Base-by-base conservation (phyloP, 2,888 invertebrate species). In the Lutraria lutraria region DNA sequence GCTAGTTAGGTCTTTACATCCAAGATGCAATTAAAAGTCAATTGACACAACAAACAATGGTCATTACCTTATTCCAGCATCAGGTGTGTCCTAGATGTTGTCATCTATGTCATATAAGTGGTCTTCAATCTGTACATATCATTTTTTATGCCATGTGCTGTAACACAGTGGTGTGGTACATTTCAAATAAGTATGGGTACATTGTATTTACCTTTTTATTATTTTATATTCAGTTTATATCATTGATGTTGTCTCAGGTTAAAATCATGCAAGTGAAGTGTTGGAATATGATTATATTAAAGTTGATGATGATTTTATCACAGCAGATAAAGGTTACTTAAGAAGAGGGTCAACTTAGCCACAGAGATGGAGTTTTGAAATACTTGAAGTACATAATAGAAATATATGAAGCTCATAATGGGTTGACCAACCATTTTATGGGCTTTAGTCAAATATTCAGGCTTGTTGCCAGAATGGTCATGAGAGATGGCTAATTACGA, bases 271-370 rank as follows among this genome's bases (percentile, higher is more conserved):
- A 2, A 16, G 12, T 56, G 56, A 56, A 56, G 56, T 56, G 56
- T 56, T 13, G 15, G 56, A 19, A 56, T 19, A 56, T 56, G 3
- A 19, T 2, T 56, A 8, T 3, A 3, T 16, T 56, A 16, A 56
- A 1, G 53, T 53, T n/a, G n/a, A 4, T 8, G 43, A 43, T 43
- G 43, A 43, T 43, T 43, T 8, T 43, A 43, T 43, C 43, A 43
- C 2, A 43, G 43, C 43, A 43, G 43, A 43, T 4, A 43, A 43
- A 4, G 8, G 43, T 43, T 43, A 43, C 19, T 16, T 56, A 16
- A 56, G 63, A 68, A 68, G 63, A 68, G n/a, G 63, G 25, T 68
- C 63, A 56, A 56, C 56, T 56, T 56, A 43, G 56, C 56, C 15
- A 16, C 56, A 68, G 12, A 68, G 25, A 68, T 68, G 63, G 43